These are phyloP conservation scores for Hydrocynus forskahlii DNA, from an alignment of 2,797 vertebrate species.

Conservation along the genomic window DNA sequence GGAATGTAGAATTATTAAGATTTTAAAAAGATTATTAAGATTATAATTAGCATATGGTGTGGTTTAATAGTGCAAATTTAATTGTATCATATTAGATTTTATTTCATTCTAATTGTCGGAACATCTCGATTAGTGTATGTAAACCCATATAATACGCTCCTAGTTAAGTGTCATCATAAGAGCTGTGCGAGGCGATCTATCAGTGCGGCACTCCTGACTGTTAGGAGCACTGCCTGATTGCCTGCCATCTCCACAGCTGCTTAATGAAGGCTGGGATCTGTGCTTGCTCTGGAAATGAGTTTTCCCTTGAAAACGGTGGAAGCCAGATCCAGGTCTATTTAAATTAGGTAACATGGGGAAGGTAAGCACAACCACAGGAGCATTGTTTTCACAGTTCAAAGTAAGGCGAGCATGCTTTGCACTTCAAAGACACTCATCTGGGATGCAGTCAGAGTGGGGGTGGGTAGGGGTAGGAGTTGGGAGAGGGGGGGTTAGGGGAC, in stretches of 20 bases:
- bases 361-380: conserved; percentile 85
- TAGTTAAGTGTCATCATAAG: conserved; percentile 2
- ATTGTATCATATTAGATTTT: not conserved
- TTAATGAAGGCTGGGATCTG: conserved; percentile 82
- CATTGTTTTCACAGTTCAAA: conserved; percentile 89
- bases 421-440: conserved; percentile 91
- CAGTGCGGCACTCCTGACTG: conserved; percentile 50
- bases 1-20: too few species aligned
- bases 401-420: conserved; percentile 88
- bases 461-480: conserved; percentile 66
- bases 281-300: conserved; percentile 77
- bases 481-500: conserved; percentile 77
- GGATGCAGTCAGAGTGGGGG: conserved; percentile 80
- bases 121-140: not conserved
- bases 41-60: not conserved
- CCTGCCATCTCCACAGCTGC: conserved; percentile 76
- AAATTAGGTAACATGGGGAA: conserved; percentile 87
- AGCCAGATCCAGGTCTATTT: conserved; percentile 86
- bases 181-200: conserved; percentile 60
- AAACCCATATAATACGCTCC: not conserved
- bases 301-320: conserved; percentile 81
- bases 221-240: conserved; percentile 67
- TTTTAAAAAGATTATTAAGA: too few species aligned
- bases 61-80: not conserved
- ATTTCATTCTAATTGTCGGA: not conserved